Percentiles rank a stretch among this genome's conserved stretches.
Evolutionary conservation across 2,888 invertebrate species (phyloP).

Genomic region (Vandiemenella viatica): DNA sequence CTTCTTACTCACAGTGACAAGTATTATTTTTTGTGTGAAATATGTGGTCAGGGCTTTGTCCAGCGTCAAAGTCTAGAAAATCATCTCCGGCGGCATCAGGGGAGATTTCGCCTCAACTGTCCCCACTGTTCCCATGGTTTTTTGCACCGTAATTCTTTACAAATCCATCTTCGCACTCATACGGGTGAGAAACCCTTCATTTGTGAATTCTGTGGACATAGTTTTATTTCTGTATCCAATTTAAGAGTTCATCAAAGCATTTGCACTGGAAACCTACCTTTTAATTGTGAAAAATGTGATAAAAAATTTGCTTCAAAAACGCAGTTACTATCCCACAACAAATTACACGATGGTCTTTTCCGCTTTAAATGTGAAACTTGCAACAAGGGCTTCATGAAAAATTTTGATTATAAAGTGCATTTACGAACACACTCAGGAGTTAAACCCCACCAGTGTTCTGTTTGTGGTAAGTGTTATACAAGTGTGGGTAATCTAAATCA

Average conservation of each 20-base stretch:
- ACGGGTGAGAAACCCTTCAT: constrained; percentile 14
- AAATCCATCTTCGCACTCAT: constrained; percentile 14
- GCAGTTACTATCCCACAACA: constrained; percentile 10
- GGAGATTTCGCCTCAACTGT: constrained; percentile 13
- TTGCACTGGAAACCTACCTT: constrained; percentile 12
- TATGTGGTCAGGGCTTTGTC: constrained; percentile 16
- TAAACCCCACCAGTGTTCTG: constrained; percentile 15
- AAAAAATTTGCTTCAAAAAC: constrained; percentile 12
- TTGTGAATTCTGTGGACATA: constrained; percentile 16
- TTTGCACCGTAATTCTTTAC: constrained; percentile 11
- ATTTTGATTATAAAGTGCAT: constrained; percentile 14
- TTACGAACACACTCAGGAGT: constrained; percentile 13
- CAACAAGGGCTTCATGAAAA: constrained; percentile 15
- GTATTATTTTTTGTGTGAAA: constrained; percentile 15
- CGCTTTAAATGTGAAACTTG: constrained; percentile 13
- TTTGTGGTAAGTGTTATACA: constrained; percentile 16
- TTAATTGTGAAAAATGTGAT: constrained; percentile 12
- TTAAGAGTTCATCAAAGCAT: constrained; percentile 11
- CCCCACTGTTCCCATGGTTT: constrained; percentile 15
- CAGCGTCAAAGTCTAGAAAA: constrained; percentile 14
- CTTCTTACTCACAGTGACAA: constrained; percentile 10
- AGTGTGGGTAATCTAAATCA: constrained; percentile 15
- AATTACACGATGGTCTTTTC: constrained; percentile 10
- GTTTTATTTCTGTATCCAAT: constrained; percentile 12
- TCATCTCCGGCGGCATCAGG: constrained; percentile 14